Base-by-base conservation (phyloP, 2,797 vertebrate genomes). In the Urosaurus nigricauda region DNA sequence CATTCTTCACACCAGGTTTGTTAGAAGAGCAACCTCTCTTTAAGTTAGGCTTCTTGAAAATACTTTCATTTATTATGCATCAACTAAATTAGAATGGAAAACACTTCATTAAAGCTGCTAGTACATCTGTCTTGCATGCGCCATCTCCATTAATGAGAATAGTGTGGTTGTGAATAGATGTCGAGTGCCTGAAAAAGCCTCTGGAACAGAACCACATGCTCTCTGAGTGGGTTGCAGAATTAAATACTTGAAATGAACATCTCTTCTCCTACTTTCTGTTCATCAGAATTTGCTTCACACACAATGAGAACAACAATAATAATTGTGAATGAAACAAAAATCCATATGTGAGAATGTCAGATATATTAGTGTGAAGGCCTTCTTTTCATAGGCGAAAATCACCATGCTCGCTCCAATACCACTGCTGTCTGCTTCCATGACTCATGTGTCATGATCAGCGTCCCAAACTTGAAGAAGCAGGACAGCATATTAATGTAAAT, bases 81-180 rank as follows among this genome's bases (percentile, higher is more conserved):
- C 47, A 8, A 87, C 32, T 84, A 87, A 60, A 91, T 91, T 92
- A 90, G 79, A 92, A 92, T 92, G 83, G 84, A 82, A 74, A 77
- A 56, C 75, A 86, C 84, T 91, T 92, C 80, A 75, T 92, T 93
- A 84, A 88, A 51, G 26, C 0, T 0, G 2, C 82, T 70, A 21
- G 32, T 91, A 65, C 35, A 85, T 91, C 85, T 87, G 68, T 79
- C 68, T 79, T 75, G 19, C 43, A 82, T 47, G 82, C 24, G 86
- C 12, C 77, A 86, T 75, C 75, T 73, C 90, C 56, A 2, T 75
- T 84, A 71, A 91, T 83, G 89, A 91, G 85, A 92, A 74, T 73
- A 90, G 65, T 63, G 75, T 86, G 29, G 37, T 90, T 93, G 83
- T 84, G 74, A 84, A 70, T 92, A 51, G 70, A 90, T 56, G 75